Conservation (phyloP, 2,113 vertebrate genomes). For the Capreolus pygargus region DNA sequence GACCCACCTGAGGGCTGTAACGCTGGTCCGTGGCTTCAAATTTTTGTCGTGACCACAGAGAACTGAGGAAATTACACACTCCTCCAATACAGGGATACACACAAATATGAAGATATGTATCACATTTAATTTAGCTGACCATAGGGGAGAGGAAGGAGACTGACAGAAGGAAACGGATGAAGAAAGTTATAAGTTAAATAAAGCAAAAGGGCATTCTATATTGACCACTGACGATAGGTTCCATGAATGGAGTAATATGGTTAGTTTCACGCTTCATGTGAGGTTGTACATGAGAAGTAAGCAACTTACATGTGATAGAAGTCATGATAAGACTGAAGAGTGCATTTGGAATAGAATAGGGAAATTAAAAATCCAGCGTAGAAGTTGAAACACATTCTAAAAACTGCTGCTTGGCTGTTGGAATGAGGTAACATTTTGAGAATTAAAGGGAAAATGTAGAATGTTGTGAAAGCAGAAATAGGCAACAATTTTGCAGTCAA, state of each 20-base stretch:
- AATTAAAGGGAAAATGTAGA: not conserved
- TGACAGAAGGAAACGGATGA: not conserved
- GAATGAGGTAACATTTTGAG: not conserved
- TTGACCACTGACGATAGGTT: accelerated
- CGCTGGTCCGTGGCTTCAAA: accelerated
- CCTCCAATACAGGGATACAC: not conserved
- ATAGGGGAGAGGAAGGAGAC: not conserved
- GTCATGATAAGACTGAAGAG: not conserved
- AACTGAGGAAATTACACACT: not conserved
- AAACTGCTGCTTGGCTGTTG: not conserved
- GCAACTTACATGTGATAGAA: not conserved
- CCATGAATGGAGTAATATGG: not conserved
- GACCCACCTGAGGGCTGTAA: not conserved
- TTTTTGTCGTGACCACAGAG: not conserved
- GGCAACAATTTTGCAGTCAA: not conserved
- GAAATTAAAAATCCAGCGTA: not conserved
- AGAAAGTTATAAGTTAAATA: not conserved
- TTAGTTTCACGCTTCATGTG: not conserved
- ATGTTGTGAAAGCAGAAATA: not conserved
- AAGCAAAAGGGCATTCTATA: not conserved
- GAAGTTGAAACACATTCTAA: not conserved
- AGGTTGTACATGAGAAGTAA: not conserved
- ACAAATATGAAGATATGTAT: not conserved
- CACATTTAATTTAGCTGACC: not conserved
- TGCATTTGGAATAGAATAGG: not conserved